A percentile compares a stretch with the other conserved stretches of the same genome.
Conservation (phyloP, 2,113 vertebrate genomes). For the Lasiurus cinereus region DNA sequence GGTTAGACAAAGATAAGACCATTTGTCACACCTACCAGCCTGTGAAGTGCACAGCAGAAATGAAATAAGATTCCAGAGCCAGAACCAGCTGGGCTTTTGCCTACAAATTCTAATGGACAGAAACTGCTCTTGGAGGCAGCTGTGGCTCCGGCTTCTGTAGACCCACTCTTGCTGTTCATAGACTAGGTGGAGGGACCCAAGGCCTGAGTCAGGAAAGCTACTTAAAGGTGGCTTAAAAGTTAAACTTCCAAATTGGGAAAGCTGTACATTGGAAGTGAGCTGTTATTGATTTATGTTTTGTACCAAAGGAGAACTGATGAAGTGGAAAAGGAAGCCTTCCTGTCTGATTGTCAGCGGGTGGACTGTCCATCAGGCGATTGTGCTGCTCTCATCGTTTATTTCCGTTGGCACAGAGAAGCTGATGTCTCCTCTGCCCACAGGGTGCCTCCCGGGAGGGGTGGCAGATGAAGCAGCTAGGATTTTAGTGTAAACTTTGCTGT, state of each 20-base stretch:
- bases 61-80: conserved; percentile 45
- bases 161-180: neutral
- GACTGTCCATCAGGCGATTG: neutral
- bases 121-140: neutral
- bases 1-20: conserved; percentile 79
- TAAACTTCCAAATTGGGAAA: conserved; percentile 39
- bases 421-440: neutral
- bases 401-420: neutral
- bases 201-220: neutral
- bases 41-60: neutral
- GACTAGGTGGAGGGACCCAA: neutral
- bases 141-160: neutral
- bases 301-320: neutral
- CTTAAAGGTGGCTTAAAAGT: conserved; percentile 31
- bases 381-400: neutral
- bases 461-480: neutral
- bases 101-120: neutral
- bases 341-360: neutral
- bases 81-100: neutral
- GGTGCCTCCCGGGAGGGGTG: rapidly evolving
- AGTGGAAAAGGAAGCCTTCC: conserved; percentile 2
- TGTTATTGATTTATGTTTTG: conserved; percentile 66
- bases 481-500: neutral
- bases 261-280: conserved; percentile 51
- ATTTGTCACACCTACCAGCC: conserved; percentile 67